Evolutionary conservation across 37 sponge, comb jelly and placozoan species (phyloP).

Genomic region (Geodia barretti): DNA sequence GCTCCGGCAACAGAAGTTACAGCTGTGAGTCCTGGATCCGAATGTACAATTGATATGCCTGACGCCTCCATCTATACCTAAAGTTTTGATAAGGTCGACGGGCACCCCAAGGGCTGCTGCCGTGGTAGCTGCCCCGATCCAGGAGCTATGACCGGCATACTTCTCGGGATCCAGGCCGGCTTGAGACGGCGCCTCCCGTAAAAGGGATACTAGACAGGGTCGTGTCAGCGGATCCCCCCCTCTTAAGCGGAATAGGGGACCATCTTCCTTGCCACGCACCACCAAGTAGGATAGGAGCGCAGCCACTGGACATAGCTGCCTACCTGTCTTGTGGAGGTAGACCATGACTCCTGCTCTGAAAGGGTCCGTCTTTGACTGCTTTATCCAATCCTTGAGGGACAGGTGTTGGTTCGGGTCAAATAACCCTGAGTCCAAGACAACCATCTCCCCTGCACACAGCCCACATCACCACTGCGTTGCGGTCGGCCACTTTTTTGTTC

Average conservation of each 20-base stretch:
- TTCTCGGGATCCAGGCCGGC: not conserved
- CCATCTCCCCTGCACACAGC: constrained; percentile 37
- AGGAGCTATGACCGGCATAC: constrained; percentile 16
- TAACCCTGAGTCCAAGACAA: not conserved
- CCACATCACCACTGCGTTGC: constrained; percentile 27
- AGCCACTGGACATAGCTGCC: constrained; percentile 14
- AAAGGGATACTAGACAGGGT: not conserved
- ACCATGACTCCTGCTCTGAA: not conserved
- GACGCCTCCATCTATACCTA: too few species aligned
- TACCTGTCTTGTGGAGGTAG: not conserved
- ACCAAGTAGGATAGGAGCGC: constrained; percentile 13
- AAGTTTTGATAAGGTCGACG: too few species aligned
- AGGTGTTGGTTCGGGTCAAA: constrained; percentile 26
- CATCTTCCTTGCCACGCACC: not conserved
- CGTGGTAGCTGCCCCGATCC: constrained; percentile 17
- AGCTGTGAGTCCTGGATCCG: too few species aligned
- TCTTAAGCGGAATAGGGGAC: not conserved
- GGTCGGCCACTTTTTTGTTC: not conserved
- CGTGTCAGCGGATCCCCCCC: constrained; percentile 22
- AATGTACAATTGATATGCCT: too few species aligned
- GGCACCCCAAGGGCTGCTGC: too few species aligned
- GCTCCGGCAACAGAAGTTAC: too few species aligned
- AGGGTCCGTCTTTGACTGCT: constrained; percentile 28
- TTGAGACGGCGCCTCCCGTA: constrained; percentile 7
- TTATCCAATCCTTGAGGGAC: not conserved